Evolutionary conservation across 2,888 invertebrate species (phyloP), one percentile per base, ranked within the genome.

Genomic region (Acronicta psi): DNA sequence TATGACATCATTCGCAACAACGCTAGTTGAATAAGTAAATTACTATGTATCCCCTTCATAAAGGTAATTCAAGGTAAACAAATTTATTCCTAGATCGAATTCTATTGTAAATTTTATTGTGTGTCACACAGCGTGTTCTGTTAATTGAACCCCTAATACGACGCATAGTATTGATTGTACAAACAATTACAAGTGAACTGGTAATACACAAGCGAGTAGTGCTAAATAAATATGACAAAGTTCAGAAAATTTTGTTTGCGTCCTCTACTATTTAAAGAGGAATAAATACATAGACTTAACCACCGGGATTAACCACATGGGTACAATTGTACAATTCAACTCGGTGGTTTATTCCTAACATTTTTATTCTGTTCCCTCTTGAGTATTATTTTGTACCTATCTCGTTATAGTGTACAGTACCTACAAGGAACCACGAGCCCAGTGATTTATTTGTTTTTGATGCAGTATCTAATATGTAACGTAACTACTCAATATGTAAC

Each of bases 251-350:
- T 41, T 37, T 41, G 50, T 59, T 54, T 31, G 18, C 45, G 38
- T 49, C 10, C 47, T 54, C 44, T 65, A 51, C 44, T 46, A 34
- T 64, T 63, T 63, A 52, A 63, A 69, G 64, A 38, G 43, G 42
- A 29, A 58, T 41, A 64, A 64, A 64, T n/a, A n/a, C n/a, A n/a
- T 34, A 54, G 29, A 40, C 38, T 25, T 29, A 29, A 46, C 16
- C n/a, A 44, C 34, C 38, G 31, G 18, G 17, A 57, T 50, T 64
- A 70, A 58, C 64, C 52, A 38, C 57, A 29, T 18, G 37, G 25
- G n/a, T 51, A 40, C 36, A 51, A 43, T 57, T 2, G n/a, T 51
- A 40, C 36, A 51, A 43, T 57, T 2, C 25, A 34, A 64, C 20
- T 17, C 16, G 46, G 17, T 36, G 41, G 29, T 58, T 54, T 59